Base-by-base conservation (phyloP, 2,888 invertebrate species). In the Scaeva pyrastri region DNA sequence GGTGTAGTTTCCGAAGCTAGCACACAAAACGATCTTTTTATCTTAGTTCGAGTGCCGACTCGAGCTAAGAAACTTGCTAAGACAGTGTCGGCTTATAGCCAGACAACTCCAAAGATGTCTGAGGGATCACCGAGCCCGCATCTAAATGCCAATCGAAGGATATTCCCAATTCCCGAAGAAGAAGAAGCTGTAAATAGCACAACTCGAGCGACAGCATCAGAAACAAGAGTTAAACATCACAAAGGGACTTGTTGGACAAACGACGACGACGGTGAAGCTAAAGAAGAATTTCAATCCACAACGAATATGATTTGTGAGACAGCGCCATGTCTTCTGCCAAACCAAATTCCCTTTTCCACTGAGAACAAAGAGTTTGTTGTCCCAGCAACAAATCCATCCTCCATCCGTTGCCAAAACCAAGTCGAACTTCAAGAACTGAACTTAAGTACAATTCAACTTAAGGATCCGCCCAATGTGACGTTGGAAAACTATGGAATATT, bases 21-120 rank as follows among this genome's bases (percentile, higher is more conserved):
- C 66, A 81, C 91, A 26, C 89, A 91, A 73, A 92, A 92, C 76
- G 91, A 92, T 88, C 90, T 92, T 76, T 91, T 88, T 39, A 92
- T 91, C n/a, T 88, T 92, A 75, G 91, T 92, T 11, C 91, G 92
- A 79, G 90, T 91, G 88, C 90, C 91, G 7, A 82, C 70, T 2
- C 58, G 74, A 21, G 14, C 55, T 1, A 62, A 16, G 10, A 77
- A 66, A 1, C 23, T 64, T 3, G 31, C 64, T 0, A 21, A 2
- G 2, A 52, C 60, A 2, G 16, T 50, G 0, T 66, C 41, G 0
- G 23, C 50, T 1, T 48, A 45, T 11, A 50, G 58, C 8, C 78
- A 78, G 43, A 80, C 75, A 1, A 58, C 31, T 26, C 43, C 21
- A 7, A 68, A 39, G 36, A 66, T 45, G 16, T 39, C 39, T 8